Evolutionary conservation across 2,113 vertebrate genomes (phyloP), one percentile per base, ranked within the genome.

Genomic region (Piaya cayana): DNA sequence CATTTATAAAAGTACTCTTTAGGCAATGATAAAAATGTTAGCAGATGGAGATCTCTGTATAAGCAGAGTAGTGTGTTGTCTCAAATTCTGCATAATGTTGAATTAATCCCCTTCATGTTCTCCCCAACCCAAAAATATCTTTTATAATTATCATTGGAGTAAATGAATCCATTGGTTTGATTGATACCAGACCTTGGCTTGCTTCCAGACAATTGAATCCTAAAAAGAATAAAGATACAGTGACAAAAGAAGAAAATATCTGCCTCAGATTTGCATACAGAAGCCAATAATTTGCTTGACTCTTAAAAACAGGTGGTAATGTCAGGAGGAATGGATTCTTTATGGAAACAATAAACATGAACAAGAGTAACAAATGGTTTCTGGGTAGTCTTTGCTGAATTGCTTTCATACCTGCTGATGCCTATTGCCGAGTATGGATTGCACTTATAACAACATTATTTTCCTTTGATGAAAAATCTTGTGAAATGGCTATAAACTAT

Each of bases 181-280:
- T 74, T 86, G 60, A 58, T 92, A 68, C 21, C 78, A 92, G 75
- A 56, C 74, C 42, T 65, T 96, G 77, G 89, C 36, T 47, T 95
- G 32, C 52, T 94, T 97, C 92, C 96, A 96, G 95, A 72, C 76
- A 93, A 91, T 75, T 39, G 64, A 92, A 67, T 93, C 84, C 92
- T 88, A 79, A 95, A 76, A 63, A 91, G 84, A 92, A 86, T 82
- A 90, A 86, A 84, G 42, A 95, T 86, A 53, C 14, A 92, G 56
- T 3, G 5, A 92, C 71, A 96, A 97, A 95, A 69, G 82, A 83
- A 90, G 94, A 92, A 96, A 97, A 77, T 97, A 97, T 91, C 96
- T 97, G 93, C 94, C 89, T 94, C 5, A 4, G 78, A 71, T 92
- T 77, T 67, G 15, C 56, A 56, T 32, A 63, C 58, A 36, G 87